Evolutionary conservation across 2,113 vertebrate genomes (phyloP).

Genomic region (Pristiophorus japonicus): DNA sequence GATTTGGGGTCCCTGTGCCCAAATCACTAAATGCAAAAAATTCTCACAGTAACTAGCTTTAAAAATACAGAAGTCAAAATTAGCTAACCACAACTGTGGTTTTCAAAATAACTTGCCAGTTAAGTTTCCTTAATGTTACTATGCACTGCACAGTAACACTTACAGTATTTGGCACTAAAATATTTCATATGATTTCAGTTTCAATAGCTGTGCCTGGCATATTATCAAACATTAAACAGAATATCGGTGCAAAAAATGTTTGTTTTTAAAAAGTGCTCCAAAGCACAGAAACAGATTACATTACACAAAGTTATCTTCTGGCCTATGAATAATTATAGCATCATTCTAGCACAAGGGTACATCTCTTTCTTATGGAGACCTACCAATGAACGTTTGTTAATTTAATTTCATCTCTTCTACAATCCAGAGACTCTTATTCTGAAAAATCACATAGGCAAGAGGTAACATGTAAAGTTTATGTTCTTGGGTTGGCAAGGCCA

Average conservation of each 20-base stretch:
- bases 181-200: constrained; percentile 13
- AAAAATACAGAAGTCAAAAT: not conserved
- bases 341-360: not conserved
- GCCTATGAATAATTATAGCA: not conserved
- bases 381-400: not conserved
- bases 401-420: not conserved
- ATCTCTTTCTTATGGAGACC: not conserved
- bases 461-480: not conserved
- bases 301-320: not conserved
- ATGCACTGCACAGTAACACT: not conserved
- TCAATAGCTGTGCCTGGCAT: not conserved
- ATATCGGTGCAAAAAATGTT: not conserved
- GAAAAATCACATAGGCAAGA: not conserved
- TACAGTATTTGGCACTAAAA: not conserved
- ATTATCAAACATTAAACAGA: not conserved
- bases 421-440: not conserved
- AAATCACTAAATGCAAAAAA: not conserved
- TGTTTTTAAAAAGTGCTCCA: not conserved
- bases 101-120: not conserved
- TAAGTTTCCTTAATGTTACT: not conserved
- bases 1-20: not conserved
- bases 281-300: not conserved
- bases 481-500: not conserved
- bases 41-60: not conserved
- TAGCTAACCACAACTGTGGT: not conserved